Percentiles rank a stretch among this genome's conserved stretches.
Evolutionary conservation across 2,888 invertebrate species (phyloP).

Genomic region (Ephialtes manifestator): DNA sequence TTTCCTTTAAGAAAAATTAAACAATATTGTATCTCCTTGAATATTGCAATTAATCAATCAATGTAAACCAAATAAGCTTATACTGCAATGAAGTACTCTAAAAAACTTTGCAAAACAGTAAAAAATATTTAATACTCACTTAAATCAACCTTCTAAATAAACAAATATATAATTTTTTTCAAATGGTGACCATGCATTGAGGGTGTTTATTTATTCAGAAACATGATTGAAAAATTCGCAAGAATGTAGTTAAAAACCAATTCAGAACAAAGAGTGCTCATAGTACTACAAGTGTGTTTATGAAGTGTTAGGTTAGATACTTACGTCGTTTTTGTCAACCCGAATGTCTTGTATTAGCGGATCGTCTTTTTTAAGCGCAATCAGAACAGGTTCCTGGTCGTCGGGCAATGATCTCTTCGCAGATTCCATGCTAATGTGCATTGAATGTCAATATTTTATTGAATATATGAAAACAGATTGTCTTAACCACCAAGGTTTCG

Average conservation of each 20-base stretch:
- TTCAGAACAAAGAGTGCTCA: neutral
- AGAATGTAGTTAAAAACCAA: too few relatives aligned
- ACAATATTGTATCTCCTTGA: too few relatives aligned
- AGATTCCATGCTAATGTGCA: conserved; percentile 42
- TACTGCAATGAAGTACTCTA: too few relatives aligned
- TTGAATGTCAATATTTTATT: neutral
- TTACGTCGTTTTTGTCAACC: conserved; percentile 78
- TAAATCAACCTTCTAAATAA: neutral
- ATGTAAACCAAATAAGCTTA: too few relatives aligned
- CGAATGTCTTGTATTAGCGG: conserved; percentile 69
- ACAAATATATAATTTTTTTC: conserved; percentile 1
- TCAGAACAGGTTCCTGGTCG: conserved; percentile 73
- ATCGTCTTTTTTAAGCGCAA: conserved; percentile 67
- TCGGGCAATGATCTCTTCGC: conserved; percentile 53
- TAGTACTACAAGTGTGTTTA: too few relatives aligned
- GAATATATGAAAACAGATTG: neutral
- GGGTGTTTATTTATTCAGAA: neutral
- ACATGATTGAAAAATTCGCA: too few relatives aligned
- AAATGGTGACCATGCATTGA: neutral
- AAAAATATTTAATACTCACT: too few relatives aligned
- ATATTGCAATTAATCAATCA: too few relatives aligned
- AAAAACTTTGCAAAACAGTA: too few relatives aligned
- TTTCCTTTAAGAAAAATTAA: too few relatives aligned
- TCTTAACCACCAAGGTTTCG: neutral
- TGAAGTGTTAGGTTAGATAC: conserved; percentile 2